Evolutionary conservation across 2,797 vertebrate genomes (phyloP).

Genomic region (Pogonophryne albipinna): DNA sequence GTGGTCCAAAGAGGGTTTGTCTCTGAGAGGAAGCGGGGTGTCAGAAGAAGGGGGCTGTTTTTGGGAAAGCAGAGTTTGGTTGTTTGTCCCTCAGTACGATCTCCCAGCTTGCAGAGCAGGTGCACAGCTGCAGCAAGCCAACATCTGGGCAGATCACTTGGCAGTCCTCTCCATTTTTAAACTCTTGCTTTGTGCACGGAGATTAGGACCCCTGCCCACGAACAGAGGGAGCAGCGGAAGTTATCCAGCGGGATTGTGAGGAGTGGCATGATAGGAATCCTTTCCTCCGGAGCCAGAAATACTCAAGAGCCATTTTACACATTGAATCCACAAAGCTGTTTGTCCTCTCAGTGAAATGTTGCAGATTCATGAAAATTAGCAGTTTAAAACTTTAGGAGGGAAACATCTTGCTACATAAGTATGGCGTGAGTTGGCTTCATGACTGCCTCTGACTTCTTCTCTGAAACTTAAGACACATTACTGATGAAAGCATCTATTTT

Average conservation of each 20-base stretch:
- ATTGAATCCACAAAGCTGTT: conserved; percentile 23
- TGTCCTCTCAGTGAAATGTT: conserved; percentile 30
- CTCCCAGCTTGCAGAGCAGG: conserved; percentile 79
- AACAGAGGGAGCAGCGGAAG: conserved; percentile 73
- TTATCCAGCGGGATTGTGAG: conserved; percentile 64
- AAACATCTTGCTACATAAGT: conserved; percentile 18
- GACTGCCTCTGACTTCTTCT: conserved; percentile 28
- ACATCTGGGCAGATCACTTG: conserved; percentile 79
- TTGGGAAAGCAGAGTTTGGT: neutral
- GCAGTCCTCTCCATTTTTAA: conserved; percentile 76
- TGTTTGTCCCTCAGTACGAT: conserved; percentile 38
- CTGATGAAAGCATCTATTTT: conserved; percentile 35
- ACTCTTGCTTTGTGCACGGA: conserved; percentile 56
- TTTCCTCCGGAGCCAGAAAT: conserved; percentile 39
- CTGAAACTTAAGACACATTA: conserved; percentile 27
- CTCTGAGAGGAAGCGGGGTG: conserved; percentile 49
- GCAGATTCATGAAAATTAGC: conserved; percentile 30
- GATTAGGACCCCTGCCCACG: conserved; percentile 69
- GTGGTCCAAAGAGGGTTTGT: conserved; percentile 24
- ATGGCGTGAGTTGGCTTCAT: conserved; percentile 10
- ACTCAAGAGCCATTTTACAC: conserved; percentile 33
- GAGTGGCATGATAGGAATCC: conserved; percentile 75
- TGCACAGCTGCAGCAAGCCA: conserved; percentile 70
- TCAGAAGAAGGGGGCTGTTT: conserved; percentile 45
- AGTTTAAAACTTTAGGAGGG: conserved; percentile 10